Conservation (phyloP, 2,888 invertebrate species). For the Apotomis turbidana region DNA sequence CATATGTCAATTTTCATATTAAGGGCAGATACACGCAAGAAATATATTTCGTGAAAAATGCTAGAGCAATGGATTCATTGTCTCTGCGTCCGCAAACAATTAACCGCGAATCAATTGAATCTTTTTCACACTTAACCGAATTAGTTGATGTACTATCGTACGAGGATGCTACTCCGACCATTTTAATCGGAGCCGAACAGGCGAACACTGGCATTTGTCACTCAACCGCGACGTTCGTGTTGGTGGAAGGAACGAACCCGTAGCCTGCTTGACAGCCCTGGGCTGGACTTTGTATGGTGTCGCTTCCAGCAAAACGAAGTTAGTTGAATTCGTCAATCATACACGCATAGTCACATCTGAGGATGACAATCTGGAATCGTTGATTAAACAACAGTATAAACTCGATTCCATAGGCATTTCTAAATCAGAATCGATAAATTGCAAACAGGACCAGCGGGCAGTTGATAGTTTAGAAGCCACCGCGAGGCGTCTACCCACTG, state of each 20-base stretch:
- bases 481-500: neutral
- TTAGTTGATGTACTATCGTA: conserved; percentile 1
- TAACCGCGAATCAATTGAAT: neutral
- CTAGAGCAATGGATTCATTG: conserved; percentile 2
- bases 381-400: conserved; percentile 13
- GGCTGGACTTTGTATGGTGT: conserved; percentile 15
- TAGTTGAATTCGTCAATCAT: neutral
- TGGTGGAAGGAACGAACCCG: conserved; percentile 7
- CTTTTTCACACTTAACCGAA: neutral
- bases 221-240: neutral
- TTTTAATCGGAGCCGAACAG: conserved; percentile 11
- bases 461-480: neutral
- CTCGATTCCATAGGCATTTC: conserved; percentile 2
- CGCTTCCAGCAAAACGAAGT: conserved; percentile 15
- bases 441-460: conserved; percentile 7
- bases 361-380: conserved; percentile 2
- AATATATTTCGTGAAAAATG: conserved; percentile 6
- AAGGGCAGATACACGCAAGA: conserved; percentile 3
- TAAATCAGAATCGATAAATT: neutral
- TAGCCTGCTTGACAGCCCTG: neutral
- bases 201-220: conserved; percentile 8
- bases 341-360: neutral
- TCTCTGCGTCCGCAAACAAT: conserved; percentile 8
- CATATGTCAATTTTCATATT: neutral
- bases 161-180: conserved; percentile 4